phyloP scores from a whole-genome alignment of 2,797 vertebrate species.

The Mareca strepera region DNA sequence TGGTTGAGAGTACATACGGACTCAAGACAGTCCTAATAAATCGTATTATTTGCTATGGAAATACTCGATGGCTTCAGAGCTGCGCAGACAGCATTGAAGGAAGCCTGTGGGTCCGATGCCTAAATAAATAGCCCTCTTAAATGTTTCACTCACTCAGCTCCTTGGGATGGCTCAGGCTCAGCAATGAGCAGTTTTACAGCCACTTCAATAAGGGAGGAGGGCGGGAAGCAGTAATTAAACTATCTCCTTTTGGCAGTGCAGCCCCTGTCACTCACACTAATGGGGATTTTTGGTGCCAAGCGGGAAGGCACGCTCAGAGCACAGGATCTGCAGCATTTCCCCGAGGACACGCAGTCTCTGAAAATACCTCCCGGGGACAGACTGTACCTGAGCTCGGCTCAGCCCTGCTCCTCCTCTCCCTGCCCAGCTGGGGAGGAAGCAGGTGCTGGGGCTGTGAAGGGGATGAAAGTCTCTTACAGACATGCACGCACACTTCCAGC shows the following conservation, averaged over 20 bases:
- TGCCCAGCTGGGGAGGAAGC: background rate
- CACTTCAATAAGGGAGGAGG: constrained; percentile 24
- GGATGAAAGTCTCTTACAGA: background rate
- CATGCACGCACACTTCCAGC: background rate
- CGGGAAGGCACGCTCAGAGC: background rate
- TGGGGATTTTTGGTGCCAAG: constrained; percentile 11
- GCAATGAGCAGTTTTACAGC: constrained; percentile 44
- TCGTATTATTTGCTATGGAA: background rate
- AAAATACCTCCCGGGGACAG: background rate
- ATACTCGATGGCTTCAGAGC: background rate
- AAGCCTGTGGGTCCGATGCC: constrained; percentile 3
- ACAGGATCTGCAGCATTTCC: background rate
- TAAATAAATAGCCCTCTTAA: constrained; percentile 52
- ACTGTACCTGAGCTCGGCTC: constrained; percentile 1
- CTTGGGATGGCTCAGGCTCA: constrained; percentile 39
- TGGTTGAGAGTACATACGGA: background rate
- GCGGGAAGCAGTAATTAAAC: constrained; percentile 56
- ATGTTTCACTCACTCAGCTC: constrained; percentile 17
- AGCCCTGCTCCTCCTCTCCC: background rate
- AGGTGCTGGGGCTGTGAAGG: background rate
- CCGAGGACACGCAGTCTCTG: background rate
- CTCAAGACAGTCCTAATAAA: background rate
- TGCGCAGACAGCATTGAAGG: background rate
- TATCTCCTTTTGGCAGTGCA: constrained; percentile 12
- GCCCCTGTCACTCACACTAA: background rate